Percentiles rank a stretch among this genome's conserved stretches.
Conservation (phyloP, 2,797 vertebrate species). For the Ctenopoma kingsleyae region DNA sequence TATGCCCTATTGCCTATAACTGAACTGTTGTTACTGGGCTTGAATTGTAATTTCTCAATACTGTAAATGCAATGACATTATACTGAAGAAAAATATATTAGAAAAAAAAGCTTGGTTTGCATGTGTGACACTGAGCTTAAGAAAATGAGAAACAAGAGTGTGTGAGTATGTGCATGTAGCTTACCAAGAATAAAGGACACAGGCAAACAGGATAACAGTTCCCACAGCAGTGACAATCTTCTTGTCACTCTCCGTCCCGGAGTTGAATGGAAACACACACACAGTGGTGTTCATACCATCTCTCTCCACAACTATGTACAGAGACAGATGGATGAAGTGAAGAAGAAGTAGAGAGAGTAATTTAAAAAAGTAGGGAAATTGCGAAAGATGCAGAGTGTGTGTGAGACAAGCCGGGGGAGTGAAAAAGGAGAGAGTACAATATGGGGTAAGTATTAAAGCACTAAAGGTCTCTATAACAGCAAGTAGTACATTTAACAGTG, state of each 20-base stretch:
- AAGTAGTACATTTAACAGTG: background rate
- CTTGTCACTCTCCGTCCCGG: slow-evolving; percentile 88
- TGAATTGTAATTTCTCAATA: slow-evolving; percentile 5
- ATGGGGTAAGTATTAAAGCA: background rate
- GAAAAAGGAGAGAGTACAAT: background rate
- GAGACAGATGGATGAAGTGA: slow-evolving; percentile 42
- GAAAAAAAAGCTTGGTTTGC: background rate
- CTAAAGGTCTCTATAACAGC: background rate
- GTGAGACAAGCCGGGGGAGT: background rate
- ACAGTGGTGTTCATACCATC: slow-evolving; percentile 89
- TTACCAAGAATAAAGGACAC: slow-evolving; percentile 97
- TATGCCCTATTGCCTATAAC: slow-evolving; percentile 20
- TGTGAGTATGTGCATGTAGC: slow-evolving; percentile 35
- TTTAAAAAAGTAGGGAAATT: slow-evolving; percentile 14
- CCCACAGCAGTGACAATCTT: slow-evolving; percentile 91
- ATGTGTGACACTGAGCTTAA: background rate
- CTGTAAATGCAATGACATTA: background rate
- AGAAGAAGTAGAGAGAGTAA: slow-evolving; percentile 9
- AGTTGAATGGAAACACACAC: slow-evolving; percentile 90
- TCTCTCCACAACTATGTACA: slow-evolving; percentile 65
- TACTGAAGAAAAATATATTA: background rate
- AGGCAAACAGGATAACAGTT: slow-evolving; percentile 89
- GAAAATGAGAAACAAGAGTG: background rate
- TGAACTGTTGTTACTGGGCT: slow-evolving; percentile 17
- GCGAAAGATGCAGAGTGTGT: slow-evolving; percentile 24